Base-by-base conservation (phyloP, 2,888 invertebrate genomes). In the Volucella zonaria region DNA sequence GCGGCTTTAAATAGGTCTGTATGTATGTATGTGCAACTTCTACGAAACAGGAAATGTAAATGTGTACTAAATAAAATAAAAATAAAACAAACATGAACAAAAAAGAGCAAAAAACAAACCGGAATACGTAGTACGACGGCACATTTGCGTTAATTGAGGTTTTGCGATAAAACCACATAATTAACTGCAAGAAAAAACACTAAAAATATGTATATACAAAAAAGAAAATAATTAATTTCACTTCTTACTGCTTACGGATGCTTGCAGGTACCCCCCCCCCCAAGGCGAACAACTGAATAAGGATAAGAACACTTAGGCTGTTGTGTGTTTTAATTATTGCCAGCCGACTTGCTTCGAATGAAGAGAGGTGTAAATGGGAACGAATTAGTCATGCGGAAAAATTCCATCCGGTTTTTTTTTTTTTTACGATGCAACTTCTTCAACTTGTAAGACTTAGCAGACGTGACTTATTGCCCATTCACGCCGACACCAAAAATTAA, bases 81-180 rank as follows among this genome's bases (percentile, higher is more conserved):
- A 59, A 56, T 15, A 14, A 67, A 14, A 14, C 2, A 42, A 42
- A 43, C 45, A 23, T 2, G 3, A 2, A 42, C 43, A 59, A 40
- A 66, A 47, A 54, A 42, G 47, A 59, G 6, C 15, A 71, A 51
- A 40, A 45, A 68, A 42, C 18, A 71, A 62, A 49, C 68, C 51
- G 68, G 64, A 74, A 73, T 78, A 56, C 59, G 52, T 49, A 56
- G 15, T 47, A 67, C 73, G 64, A 38, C 70, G 74, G 70, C 75
- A 83, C 83, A 79, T 83, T 83, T 79, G 58, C 75, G 75, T 83
- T 83, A 83, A 83, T 83, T 83, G 83, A 79, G 79, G 79, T 75
- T 31, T 83, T 59, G 75, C 70, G 75, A 80, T 83, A 83, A 83
- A 70, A 70, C 83, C 83, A 75, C 83, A 83, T 80, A 80, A 83